Evolutionary conservation across 2,888 invertebrate species (phyloP).

Genomic region (Chorisops tibialis): DNA sequence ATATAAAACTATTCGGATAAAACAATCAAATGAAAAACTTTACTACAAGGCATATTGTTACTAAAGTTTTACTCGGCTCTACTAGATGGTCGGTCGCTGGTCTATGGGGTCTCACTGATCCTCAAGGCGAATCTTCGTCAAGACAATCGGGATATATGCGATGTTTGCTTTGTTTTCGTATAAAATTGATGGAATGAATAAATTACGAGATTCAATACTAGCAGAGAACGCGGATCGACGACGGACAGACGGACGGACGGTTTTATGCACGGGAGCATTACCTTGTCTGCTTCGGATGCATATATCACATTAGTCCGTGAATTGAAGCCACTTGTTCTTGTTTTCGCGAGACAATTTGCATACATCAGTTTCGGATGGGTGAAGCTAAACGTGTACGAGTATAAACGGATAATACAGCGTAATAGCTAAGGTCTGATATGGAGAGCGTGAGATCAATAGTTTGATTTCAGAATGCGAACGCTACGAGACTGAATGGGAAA

Average conservation of each 20-base stretch:
- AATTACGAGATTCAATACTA: slow-evolving; percentile 1
- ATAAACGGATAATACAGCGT: too few relatives aligned
- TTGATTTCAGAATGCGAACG: too few relatives aligned
- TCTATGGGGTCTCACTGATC: neutral
- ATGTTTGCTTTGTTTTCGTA: slow-evolving; percentile 23
- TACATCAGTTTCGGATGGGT: slow-evolving; percentile 20
- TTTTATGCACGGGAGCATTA: too few relatives aligned
- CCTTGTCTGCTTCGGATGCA: slow-evolving; percentile 11
- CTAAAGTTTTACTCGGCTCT: neutral
- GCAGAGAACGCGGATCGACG: too few relatives aligned
- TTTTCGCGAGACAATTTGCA: slow-evolving; percentile 30
- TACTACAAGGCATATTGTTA: neutral
- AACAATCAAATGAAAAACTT: slow-evolving; percentile 11
- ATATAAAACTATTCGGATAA: slow-evolving; percentile 23
- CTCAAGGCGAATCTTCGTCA: neutral
- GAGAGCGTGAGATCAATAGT: slow-evolving; percentile 29
- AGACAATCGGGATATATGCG: neutral
- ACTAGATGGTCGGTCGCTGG: neutral
- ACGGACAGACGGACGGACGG: too few relatives aligned
- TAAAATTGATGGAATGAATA: slow-evolving; percentile 29
- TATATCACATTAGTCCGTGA: slow-evolving; percentile 30
- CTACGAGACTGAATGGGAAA: too few relatives aligned
- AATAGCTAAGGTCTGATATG: slow-evolving; percentile 1
- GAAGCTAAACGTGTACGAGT: slow-evolving; percentile 14
- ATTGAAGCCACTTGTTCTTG: slow-evolving; percentile 31